These are phyloP conservation scores for Conus betulinus DNA, from an alignment of 1,140 invertebrate species.

Conservation along the genomic window DNA sequence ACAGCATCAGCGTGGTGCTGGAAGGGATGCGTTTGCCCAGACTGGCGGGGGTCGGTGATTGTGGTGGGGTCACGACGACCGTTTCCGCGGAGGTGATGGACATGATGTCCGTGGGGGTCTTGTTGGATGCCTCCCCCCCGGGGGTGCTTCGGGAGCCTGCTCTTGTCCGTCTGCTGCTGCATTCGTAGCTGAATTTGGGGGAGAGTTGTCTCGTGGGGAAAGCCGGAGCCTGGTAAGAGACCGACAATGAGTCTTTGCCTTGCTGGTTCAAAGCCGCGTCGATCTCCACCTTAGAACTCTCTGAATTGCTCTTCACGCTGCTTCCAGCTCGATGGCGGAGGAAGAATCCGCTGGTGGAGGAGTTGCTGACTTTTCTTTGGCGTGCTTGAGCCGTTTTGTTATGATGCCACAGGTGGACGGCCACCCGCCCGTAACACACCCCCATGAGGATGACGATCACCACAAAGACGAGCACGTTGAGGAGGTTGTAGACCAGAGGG, in stretches of 20 bases:
- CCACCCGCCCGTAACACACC: not conserved
- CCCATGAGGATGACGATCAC: not conserved
- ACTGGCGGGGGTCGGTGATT: not conserved
- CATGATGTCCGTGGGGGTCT: not conserved
- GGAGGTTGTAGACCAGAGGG: not conserved
- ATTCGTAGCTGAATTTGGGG: too few relatives aligned
- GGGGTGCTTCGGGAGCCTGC: too few relatives aligned
- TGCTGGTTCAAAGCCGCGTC: not conserved
- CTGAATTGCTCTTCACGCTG: not conserved
- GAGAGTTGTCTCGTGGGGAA: not conserved
- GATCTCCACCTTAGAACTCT: not conserved
- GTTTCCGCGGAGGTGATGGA: not conserved
- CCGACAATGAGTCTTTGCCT: not conserved
- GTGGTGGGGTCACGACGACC: too few relatives aligned
- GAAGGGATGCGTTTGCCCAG: not conserved
- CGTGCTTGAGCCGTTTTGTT: not conserved
- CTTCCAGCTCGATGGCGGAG: not conserved
- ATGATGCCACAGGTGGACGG: not conserved
- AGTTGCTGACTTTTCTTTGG: not conserved
- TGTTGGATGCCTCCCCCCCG: too few relatives aligned
- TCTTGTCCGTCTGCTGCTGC: too few relatives aligned
- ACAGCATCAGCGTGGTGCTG: constrained; percentile 11
- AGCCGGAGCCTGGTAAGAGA: not conserved
- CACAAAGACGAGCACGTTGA: not conserved
- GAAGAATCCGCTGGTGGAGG: not conserved